A percentile compares a stretch with the other conserved stretches of the same genome.
These are phyloP conservation scores for Montipora foliosa DNA, from an alignment of 64 coral and sea anemone genomes.

Conservation along the genomic window DNA sequence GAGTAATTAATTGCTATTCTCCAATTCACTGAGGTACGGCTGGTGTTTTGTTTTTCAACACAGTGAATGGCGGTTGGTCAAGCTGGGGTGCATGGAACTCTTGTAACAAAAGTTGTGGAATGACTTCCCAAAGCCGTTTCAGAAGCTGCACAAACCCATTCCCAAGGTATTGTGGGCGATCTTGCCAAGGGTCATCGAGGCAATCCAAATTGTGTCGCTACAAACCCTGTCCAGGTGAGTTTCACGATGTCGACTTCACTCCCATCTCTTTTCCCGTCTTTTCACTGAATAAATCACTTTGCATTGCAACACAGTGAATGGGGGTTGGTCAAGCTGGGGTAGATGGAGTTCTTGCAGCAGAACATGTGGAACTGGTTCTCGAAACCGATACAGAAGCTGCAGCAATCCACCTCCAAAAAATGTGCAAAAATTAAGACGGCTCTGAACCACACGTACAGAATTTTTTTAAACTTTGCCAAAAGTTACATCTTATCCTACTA, in stretches of 20 bases:
- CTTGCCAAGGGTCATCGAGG: background rate
- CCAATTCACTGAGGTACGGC: no score
- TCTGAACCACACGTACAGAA: background rate
- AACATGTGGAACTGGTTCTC: background rate
- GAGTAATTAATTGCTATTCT: no score
- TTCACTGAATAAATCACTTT: no score
- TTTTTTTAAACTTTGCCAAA: background rate
- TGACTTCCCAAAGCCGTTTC: background rate
- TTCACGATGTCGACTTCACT: no score
- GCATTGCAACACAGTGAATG: no score
- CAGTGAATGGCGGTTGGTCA: slow-evolving; percentile 46
- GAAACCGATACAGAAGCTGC: background rate
- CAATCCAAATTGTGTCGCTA: background rate
- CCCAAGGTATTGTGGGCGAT: background rate
- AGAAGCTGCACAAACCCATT: background rate
- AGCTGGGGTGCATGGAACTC: background rate
- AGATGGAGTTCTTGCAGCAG: background rate
- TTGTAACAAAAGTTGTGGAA: background rate
- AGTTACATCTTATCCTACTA: no score
- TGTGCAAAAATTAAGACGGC: background rate
- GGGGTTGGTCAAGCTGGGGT: slow-evolving; percentile 1
- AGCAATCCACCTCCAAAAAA: background rate
- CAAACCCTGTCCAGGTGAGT: background rate
- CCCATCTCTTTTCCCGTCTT: no score
- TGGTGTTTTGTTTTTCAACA: no score